These are phyloP conservation scores for Drosophila sproati DNA, from an alignment of 1,140 invertebrate species.

Conservation along the genomic window DNA sequence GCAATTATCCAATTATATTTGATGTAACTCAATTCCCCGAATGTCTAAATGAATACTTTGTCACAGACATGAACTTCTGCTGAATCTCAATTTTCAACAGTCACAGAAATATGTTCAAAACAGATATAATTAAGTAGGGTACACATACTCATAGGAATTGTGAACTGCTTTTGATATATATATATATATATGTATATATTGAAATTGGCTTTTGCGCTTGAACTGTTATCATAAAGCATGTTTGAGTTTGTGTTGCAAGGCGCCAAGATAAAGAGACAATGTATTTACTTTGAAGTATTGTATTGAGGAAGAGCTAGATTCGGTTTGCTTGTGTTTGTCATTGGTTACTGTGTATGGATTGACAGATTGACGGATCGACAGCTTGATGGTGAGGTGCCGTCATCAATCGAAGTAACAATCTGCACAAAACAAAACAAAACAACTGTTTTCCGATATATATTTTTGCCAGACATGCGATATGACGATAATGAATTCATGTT, in stretches of 20 bases:
- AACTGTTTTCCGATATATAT: slow-evolving; percentile 14
- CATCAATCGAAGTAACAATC: slow-evolving; percentile 17
- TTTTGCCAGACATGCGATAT: slow-evolving; percentile 46
- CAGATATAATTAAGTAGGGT: too few relatives aligned
- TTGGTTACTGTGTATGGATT: slow-evolving; percentile 10
- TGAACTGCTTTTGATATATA: not conserved
- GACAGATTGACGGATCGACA: slow-evolving; percentile 3
- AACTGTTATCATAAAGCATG: slow-evolving; percentile 19
- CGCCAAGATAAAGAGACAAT: slow-evolving; percentile 4
- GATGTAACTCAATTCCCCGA: not conserved
- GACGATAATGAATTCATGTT: slow-evolving; percentile 39
- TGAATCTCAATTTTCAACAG: not conserved
- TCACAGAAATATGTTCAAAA: not conserved
- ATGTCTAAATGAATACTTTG: not conserved
- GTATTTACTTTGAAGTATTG: not conserved
- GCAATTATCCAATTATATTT: not conserved
- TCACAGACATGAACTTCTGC: not conserved
- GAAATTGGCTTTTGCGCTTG: slow-evolving; percentile 17
- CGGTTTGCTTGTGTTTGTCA: not conserved
- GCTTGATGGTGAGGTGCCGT: slow-evolving; percentile 1
- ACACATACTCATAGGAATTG: not conserved
- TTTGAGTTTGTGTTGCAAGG: slow-evolving; percentile 4
- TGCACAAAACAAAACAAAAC: not conserved
- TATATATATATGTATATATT: not conserved
- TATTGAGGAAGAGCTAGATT: not conserved